Conservation (phyloP, 2,888 invertebrate genomes). For the Leucophenga maculata region DNA sequence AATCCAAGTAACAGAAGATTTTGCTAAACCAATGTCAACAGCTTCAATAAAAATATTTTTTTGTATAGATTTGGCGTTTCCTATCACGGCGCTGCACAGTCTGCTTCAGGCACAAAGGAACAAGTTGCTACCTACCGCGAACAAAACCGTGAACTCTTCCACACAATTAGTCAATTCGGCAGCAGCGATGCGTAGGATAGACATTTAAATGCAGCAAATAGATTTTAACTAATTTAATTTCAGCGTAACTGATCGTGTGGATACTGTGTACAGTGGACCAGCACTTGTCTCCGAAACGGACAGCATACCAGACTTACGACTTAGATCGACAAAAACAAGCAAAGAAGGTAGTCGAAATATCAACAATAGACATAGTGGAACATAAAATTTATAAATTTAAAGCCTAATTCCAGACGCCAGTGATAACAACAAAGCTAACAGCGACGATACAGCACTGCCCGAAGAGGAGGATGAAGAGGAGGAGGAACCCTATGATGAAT, state of each 20-base stretch:
- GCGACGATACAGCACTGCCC: conserved; percentile 65
- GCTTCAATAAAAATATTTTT: not conserved
- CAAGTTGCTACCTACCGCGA: conserved; percentile 77
- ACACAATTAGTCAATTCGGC: conserved; percentile 75
- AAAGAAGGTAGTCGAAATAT: conserved; percentile 51
- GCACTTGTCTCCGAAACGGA: conserved; percentile 53
- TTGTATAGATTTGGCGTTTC: conserved; percentile 79
- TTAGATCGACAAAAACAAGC: conserved; percentile 63
- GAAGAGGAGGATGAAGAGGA: conserved; percentile 77
- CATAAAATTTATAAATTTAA: not conserved
- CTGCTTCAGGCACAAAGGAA: conserved; percentile 82
- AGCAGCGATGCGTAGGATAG: conserved; percentile 63
- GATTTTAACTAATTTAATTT: not conserved
- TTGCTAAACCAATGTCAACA: not conserved
- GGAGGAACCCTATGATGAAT: conserved; percentile 71
- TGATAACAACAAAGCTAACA: conserved; percentile 48
- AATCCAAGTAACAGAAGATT: conserved; percentile 73
- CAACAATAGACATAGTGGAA: not conserved
- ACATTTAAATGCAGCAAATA: not conserved
- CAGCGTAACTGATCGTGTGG: conserved; percentile 70
- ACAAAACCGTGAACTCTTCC: conserved; percentile 80
- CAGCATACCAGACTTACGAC: conserved; percentile 60
- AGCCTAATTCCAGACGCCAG: conserved; percentile 28
- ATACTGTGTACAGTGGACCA: conserved; percentile 63
- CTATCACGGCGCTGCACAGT: conserved; percentile 86